A percentile compares a stretch with the other conserved stretches of the same genome.
Evolutionary conservation across 2,888 invertebrate species (phyloP).

Genomic region (Caenorhabditis uteleia): DNA sequence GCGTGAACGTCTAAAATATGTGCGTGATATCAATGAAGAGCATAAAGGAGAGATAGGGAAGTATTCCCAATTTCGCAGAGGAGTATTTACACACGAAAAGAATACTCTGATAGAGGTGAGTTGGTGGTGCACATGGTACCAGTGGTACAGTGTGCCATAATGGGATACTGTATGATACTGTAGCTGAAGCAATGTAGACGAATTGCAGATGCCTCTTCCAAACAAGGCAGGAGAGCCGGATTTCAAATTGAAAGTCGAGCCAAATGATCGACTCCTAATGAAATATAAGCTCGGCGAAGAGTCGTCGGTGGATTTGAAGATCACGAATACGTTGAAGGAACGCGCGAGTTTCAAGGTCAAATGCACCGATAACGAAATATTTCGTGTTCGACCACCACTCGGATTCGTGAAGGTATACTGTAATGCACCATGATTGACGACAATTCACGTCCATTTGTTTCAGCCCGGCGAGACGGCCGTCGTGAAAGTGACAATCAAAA

Average conservation of each 20-base stretch:
- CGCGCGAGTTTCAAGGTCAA: constrained; percentile 55
- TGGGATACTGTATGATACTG: too few species aligned
- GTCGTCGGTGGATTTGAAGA: constrained; percentile 21
- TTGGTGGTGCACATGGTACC: too few species aligned
- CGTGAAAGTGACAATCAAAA: constrained; percentile 41
- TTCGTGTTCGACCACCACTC: constrained; percentile 61
- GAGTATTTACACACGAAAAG: too few species aligned
- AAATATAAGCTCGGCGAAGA: constrained; percentile 30
- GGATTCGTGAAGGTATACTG: constrained; percentile 52
- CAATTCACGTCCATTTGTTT: too few species aligned
- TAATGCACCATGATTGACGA: too few species aligned
- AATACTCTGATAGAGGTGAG: too few species aligned
- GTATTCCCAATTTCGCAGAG: too few species aligned
- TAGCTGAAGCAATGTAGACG: too few species aligned
- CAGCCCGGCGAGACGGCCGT: constrained; percentile 42
- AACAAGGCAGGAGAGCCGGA: constrained; percentile 53
- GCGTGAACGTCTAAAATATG: too few species aligned
- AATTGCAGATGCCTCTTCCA: constrained; percentile 35
- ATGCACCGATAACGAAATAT: constrained; percentile 58
- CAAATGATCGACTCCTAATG: constrained; percentile 42
- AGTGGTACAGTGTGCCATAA: too few species aligned
- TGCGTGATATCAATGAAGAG: too few species aligned
- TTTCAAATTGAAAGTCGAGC: constrained; percentile 51
- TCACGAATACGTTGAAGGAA: constrained; percentile 50
- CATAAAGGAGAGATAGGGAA: too few species aligned